These are phyloP conservation scores for Argyrosomus regius DNA, from an alignment of 2,797 vertebrate species.

Conservation along the genomic window DNA sequence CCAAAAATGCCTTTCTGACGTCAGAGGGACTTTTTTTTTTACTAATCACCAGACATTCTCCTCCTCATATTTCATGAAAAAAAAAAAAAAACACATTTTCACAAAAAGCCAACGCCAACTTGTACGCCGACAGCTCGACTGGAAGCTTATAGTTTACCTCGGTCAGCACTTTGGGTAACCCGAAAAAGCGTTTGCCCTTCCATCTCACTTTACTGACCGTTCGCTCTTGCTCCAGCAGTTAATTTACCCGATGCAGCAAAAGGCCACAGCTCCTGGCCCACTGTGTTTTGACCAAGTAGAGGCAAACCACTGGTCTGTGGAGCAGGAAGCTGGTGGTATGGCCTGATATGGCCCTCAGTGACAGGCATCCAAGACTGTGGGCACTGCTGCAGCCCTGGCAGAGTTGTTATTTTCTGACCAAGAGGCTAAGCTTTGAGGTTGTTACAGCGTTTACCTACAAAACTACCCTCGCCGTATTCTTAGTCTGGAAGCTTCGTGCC, in stretches of 20 bases:
- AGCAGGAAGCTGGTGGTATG: conserved; percentile 76
- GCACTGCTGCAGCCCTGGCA: conserved; percentile 63
- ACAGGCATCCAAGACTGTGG: conserved; percentile 68
- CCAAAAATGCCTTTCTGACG: conserved; percentile 8
- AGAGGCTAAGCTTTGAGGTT: conserved; percentile 25
- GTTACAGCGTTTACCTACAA: conserved; percentile 29
- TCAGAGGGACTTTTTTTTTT: conserved; percentile 22
- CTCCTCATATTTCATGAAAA: conserved; percentile 14
- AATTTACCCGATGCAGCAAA: conserved; percentile 70
- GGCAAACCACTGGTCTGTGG: conserved; percentile 80
- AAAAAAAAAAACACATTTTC: conserved; percentile 13
- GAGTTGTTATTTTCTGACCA: conserved; percentile 42
- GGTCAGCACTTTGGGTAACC: conserved; percentile 54
- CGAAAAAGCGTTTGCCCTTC: conserved; percentile 46
- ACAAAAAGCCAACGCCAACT: conserved; percentile 8
- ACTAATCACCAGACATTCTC: conserved; percentile 17
- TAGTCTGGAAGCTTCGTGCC: conserved; percentile 10
- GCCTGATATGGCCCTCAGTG: conserved; percentile 81
- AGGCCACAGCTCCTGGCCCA: conserved; percentile 66
- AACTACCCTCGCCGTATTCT: conserved; percentile 4
- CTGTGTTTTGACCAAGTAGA: conserved; percentile 87
- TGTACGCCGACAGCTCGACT: conserved; percentile 9
- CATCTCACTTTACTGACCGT: conserved; percentile 65
- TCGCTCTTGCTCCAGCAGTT: conserved; percentile 65
- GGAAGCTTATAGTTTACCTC: conserved; percentile 33